Evolutionary conservation across 1,140 invertebrate genomes (phyloP).

Genomic region (Penaeus chinensis): DNA sequence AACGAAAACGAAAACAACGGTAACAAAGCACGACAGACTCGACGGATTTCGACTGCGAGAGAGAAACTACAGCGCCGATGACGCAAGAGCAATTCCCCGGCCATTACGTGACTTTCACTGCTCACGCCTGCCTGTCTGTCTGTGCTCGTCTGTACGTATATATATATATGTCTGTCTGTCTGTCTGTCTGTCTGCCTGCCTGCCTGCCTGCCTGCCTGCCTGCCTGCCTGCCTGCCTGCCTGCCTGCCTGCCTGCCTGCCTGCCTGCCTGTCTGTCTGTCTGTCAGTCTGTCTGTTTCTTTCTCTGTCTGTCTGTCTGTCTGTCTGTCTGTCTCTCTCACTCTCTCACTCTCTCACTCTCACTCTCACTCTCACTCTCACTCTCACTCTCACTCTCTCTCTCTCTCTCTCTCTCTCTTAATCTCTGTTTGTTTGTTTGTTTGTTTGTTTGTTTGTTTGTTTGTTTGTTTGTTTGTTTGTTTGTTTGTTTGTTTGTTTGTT

Average conservation of each 20-base stretch:
- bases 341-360: slow-evolving; percentile 29
- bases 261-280: not conserved
- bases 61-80: too few relatives aligned
- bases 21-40: too few relatives aligned
- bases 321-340: not conserved
- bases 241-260: not conserved
- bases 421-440: too few relatives aligned
- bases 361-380: slow-evolving; percentile 38
- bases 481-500: too few relatives aligned
- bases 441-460: too few relatives aligned
- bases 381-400: slow-evolving; percentile 38
- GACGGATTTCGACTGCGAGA: too few relatives aligned
- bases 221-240: too few relatives aligned
- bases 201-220: not conserved
- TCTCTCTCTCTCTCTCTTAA: slow-evolving; percentile 25
- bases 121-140: not conserved
- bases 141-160: not conserved
- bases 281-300: slow-evolving; percentile 4
- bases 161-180: not conserved
- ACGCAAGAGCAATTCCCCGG: too few relatives aligned
- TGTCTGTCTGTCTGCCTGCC: not conserved
- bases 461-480: too few relatives aligned
- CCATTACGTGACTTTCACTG: too few relatives aligned
- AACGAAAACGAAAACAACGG: too few relatives aligned
- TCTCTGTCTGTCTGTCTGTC: not conserved